A percentile compares a stretch with the other conserved stretches of the same genome.
phyloP scores from a whole-genome alignment of 2,113 vertebrate genomes.

The Ochotona princeps region DNA sequence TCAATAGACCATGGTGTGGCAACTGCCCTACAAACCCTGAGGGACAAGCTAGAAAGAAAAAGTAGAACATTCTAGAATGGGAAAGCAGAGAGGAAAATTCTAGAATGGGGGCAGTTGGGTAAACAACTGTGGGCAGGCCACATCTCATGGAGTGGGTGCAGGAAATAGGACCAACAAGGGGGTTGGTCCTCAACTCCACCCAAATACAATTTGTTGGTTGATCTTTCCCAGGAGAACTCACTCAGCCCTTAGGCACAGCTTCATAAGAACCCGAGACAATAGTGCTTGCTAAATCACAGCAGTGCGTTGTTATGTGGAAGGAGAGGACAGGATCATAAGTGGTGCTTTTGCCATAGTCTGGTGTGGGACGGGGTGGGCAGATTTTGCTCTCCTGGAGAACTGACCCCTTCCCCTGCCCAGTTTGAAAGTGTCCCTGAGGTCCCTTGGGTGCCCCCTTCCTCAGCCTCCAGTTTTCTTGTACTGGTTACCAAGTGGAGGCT shows the following conservation, averaged over 20 bases:
- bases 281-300: accelerated
- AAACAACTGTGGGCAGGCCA: neutral
- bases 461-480: neutral
- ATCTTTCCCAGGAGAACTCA: neutral
- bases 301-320: neutral
- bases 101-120: neutral
- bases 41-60: too few species aligned
- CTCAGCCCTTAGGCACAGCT: neutral
- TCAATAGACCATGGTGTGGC: neutral
- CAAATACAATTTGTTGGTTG: too few species aligned
- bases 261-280: neutral
- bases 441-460: neutral
- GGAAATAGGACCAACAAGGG: too few species aligned
- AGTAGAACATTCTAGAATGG: too few species aligned
- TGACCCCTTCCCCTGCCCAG: neutral
- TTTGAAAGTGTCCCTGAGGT: accelerated
- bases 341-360: neutral
- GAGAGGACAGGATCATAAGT: neutral
- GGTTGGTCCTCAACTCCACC: too few species aligned
- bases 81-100: neutral
- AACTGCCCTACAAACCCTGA: neutral
- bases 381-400: neutral
- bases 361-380: neutral
- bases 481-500: neutral
- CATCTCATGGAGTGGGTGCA: too few species aligned